These are phyloP conservation scores for Pelagia noctiluca DNA, from an alignment of 30 jellyfish, hydroid and myxozoan genomes.

Conservation along the genomic window DNA sequence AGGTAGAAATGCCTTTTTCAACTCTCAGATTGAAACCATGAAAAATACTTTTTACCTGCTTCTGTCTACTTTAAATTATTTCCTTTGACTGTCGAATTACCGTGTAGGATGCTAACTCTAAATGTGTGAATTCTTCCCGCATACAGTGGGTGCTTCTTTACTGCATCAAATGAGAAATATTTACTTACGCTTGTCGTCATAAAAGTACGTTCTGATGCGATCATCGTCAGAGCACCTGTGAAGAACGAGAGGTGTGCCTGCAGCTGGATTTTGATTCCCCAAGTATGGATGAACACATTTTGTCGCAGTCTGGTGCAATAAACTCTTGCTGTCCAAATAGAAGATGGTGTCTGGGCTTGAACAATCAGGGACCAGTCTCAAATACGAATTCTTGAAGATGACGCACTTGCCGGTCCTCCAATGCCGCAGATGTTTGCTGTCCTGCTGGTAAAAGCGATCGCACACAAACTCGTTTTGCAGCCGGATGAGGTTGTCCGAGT, in stretches of 20 bases:
- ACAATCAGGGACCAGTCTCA: conserved; percentile 39
- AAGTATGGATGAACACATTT: conserved; percentile 11
- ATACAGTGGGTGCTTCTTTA: neutral
- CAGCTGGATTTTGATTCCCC: conserved; percentile 1
- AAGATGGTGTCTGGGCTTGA: conserved; percentile 10
- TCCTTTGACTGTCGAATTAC: neutral
- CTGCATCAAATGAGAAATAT: neutral
- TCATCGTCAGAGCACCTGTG: neutral
- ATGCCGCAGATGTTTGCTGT: conserved; percentile 30
- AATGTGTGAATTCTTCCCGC: neutral
- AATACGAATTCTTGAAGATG: neutral
- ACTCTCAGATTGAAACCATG: too few species aligned
- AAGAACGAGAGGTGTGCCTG: conserved; percentile 6
- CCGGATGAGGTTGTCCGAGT: neutral
- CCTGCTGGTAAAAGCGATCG: conserved; percentile 47
- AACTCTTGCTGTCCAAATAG: neutral
- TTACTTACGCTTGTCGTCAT: conserved; percentile 6
- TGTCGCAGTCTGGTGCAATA: neutral
- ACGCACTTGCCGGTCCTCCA: conserved; percentile 49
- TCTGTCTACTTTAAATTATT: neutral
- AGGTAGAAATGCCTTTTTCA: too few species aligned
- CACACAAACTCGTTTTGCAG: conserved; percentile 19
- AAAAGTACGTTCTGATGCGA: neutral
- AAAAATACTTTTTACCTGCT: too few species aligned
- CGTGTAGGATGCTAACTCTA: neutral